A percentile compares a stretch with the other conserved stretches of the same genome.
These are phyloP conservation scores for Achatina immaculata DNA, from an alignment of 1,140 invertebrate genomes.

Conservation along the genomic window DNA sequence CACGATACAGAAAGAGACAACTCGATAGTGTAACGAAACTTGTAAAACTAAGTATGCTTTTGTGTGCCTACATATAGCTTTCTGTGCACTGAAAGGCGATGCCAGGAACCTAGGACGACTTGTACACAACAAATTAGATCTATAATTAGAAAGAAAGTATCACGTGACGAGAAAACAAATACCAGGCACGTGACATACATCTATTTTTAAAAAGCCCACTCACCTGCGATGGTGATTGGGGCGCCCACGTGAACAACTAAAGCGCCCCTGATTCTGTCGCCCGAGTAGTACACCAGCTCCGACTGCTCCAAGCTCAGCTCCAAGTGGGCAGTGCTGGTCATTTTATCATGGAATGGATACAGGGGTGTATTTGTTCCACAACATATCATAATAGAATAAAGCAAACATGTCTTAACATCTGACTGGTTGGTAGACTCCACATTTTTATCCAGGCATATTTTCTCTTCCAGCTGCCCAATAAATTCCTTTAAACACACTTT, in stretches of 20 bases:
- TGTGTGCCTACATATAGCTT: no score
- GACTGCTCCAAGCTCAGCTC: conserved; percentile 56
- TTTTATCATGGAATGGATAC: conserved; percentile 21
- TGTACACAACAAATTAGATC: no score
- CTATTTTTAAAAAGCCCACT: no score
- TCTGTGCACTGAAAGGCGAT: no score
- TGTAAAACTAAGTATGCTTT: no score
- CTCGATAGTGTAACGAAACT: no score
- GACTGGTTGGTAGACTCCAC: not conserved
- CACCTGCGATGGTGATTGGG: conserved; percentile 59
- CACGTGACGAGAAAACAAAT: no score
- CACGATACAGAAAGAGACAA: no score
- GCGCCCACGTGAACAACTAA: conserved; percentile 52
- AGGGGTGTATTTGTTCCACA: conserved; percentile 25
- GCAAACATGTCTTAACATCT: not conserved
- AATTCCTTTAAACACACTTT: not conserved
- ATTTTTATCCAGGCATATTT: not conserved
- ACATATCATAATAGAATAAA: conserved; percentile 17
- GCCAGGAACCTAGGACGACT: no score
- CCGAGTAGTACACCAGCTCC: conserved; percentile 58
- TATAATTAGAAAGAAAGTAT: no score
- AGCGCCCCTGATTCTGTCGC: conserved; percentile 55
- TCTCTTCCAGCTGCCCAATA: not conserved
- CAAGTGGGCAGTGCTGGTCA: conserved; percentile 37
- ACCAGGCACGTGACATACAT: no score